Evolutionary conservation across 2,888 invertebrate genomes (phyloP).

Genomic region (Ectemnius continuus): DNA sequence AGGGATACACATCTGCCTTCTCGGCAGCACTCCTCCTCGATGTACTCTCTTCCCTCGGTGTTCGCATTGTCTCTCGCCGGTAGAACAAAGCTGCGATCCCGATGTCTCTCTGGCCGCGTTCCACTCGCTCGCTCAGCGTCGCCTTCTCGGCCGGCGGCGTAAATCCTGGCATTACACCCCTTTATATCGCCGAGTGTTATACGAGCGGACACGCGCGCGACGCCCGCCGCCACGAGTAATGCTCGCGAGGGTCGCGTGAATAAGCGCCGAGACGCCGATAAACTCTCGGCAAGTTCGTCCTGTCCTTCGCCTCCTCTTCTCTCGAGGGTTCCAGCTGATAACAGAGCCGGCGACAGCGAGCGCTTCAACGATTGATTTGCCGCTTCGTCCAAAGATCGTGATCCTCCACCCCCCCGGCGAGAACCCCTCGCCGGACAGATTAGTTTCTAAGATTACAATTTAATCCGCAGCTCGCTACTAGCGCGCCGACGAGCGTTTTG

Average conservation of each 20-base stretch:
- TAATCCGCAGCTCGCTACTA: conserved; percentile 51
- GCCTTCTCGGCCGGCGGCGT: conserved; percentile 9
- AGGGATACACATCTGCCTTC: conserved; percentile 15
- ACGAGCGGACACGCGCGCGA: conserved; percentile 41
- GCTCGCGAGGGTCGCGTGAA: conserved; percentile 55
- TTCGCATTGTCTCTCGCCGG: too few species aligned
- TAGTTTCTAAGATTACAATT: conserved; percentile 54
- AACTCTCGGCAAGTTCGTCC: conserved; percentile 15
- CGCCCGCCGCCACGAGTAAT: conserved; percentile 55
- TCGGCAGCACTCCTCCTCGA: conserved; percentile 5
- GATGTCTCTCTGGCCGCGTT: too few species aligned
- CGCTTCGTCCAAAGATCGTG: conserved; percentile 34
- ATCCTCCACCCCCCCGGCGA: conserved; percentile 14
- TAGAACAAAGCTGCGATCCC: too few species aligned
- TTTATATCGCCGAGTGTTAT: conserved; percentile 26
- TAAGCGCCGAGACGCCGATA: conserved; percentile 46
- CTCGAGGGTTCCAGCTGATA: conserved; percentile 1
- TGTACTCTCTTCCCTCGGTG: conserved; percentile 9
- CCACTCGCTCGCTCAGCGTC: background rate
- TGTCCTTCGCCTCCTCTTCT: conserved; percentile 5
- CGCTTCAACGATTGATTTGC: conserved; percentile 47
- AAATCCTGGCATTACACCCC: conserved; percentile 28
- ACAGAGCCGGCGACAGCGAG: conserved; percentile 1
- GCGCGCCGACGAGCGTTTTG: too few species aligned
- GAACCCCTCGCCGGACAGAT: conserved; percentile 37